A percentile compares a stretch with the other conserved stretches of the same genome.
These are phyloP conservation scores for Betta splendens DNA, from an alignment of 2,797 vertebrate species.

Conservation along the genomic window DNA sequence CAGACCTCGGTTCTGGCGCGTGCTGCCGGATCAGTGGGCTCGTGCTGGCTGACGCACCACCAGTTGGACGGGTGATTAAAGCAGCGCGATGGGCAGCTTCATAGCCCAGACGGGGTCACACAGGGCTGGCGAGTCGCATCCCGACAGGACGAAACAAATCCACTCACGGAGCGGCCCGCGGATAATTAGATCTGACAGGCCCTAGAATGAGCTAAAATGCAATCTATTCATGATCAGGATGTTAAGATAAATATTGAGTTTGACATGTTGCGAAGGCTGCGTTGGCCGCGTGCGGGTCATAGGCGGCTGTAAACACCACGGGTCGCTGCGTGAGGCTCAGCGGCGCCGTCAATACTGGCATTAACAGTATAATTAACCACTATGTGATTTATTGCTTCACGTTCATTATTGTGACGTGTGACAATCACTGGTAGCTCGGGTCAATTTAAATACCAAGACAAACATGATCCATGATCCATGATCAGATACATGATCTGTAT, in stretches of 20 bases:
- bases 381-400: no score
- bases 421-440: no score
- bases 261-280: constrained; percentile 32
- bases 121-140: constrained; percentile 46
- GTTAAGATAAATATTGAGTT: constrained; percentile 55
- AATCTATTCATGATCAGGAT: constrained; percentile 60
- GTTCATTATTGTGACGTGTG: no score
- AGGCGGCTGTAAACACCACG: constrained; percentile 9
- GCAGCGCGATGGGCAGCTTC: constrained; percentile 69
- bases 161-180: constrained; percentile 9
- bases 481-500: no score
- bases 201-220: constrained; percentile 59
- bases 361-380: no score
- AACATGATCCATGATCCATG: no score
- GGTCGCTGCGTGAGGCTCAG: constrained; percentile 1
- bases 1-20: constrained; percentile 53
- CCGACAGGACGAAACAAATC: constrained; percentile 23
- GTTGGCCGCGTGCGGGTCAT: constrained; percentile 18
- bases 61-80: constrained; percentile 68
- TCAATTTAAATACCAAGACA: no score
- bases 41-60: constrained; percentile 52
- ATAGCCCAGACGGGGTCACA: constrained; percentile 56
- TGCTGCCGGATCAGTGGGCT: constrained; percentile 58
- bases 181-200: constrained; percentile 68
- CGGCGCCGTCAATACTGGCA: background rate